Percentiles rank a stretch among this genome's conserved stretches.
These are phyloP conservation scores for Cyclina sinensis DNA, from an alignment of 1,140 invertebrate species.

Conservation along the genomic window DNA sequence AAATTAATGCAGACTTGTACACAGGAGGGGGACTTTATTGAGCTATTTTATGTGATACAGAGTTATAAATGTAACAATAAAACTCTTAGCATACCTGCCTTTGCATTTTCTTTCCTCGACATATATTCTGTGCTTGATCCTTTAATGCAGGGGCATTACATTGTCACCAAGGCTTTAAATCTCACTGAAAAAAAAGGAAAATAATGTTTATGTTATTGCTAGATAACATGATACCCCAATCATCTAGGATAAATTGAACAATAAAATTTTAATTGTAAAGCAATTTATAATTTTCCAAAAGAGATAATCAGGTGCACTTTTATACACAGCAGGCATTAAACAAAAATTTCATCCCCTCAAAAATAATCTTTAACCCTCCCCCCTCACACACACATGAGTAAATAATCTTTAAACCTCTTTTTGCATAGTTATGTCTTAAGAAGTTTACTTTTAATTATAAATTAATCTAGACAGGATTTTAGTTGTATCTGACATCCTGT, in stretches of 20 bases:
- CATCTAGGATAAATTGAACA: not conserved
- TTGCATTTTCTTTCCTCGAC: not conserved
- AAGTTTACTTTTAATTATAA: conserved; percentile 26
- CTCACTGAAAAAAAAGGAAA: not conserved
- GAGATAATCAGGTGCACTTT: not conserved
- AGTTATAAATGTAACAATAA: conserved; percentile 32
- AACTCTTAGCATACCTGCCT: not conserved
- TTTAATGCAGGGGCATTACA: not conserved
- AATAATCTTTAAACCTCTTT: not conserved
- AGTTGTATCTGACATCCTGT: conserved; percentile 10
- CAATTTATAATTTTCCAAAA: not conserved
- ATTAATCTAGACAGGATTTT: conserved; percentile 48
- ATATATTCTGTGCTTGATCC: not conserved
- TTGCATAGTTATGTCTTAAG: not conserved
- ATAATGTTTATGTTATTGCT: not conserved
- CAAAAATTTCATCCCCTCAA: not conserved
- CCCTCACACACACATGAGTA: too few relatives aligned
- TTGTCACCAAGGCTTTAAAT: not conserved
- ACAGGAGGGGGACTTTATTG: not conserved
- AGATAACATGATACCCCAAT: not conserved
- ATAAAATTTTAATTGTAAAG: not conserved
- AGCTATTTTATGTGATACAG: not conserved
- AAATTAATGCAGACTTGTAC: conserved; percentile 18
- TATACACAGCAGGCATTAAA: not conserved
- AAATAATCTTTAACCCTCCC: not conserved